A percentile compares a stretch with the other conserved stretches of the same genome.
Evolutionary conservation across 2,888 invertebrate species (phyloP).

Genomic region (Heliconius erato): DNA sequence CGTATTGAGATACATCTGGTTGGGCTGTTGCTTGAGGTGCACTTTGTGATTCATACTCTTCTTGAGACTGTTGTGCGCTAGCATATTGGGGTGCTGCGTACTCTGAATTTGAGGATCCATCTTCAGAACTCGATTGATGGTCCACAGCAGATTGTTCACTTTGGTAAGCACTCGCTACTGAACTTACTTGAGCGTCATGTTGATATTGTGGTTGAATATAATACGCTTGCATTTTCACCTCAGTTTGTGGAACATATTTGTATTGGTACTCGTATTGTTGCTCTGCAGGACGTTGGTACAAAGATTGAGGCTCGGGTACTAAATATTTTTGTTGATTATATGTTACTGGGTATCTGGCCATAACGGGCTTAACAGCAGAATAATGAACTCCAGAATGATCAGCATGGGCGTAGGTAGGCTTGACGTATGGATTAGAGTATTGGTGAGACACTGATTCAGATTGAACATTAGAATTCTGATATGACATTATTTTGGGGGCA

Average conservation of each 20-base stretch:
- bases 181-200: slow-evolving; percentile 60
- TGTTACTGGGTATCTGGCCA: slow-evolving; percentile 78
- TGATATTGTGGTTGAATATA: slow-evolving; percentile 71
- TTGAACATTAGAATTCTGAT: slow-evolving; percentile 62
- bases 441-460: slow-evolving; percentile 66
- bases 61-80: slow-evolving; percentile 57
- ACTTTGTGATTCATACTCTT: slow-evolving; percentile 56
- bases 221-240: slow-evolving; percentile 64
- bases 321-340: slow-evolving; percentile 69
- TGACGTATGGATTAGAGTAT: slow-evolving; percentile 74
- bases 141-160: slow-evolving; percentile 56
- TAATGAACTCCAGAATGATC: slow-evolving; percentile 80
- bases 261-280: slow-evolving; percentile 74
- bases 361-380: slow-evolving; percentile 81
- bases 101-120: slow-evolving; percentile 56
- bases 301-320: slow-evolving; percentile 64
- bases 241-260: slow-evolving; percentile 67
- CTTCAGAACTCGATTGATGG: slow-evolving; percentile 50
- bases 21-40: slow-evolving; percentile 50
- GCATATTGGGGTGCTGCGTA: slow-evolving; percentile 63
- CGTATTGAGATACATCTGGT: slow-evolving; percentile 57
- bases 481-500: slow-evolving; percentile 75
- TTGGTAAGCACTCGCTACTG: slow-evolving; percentile 55
- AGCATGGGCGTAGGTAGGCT: slow-evolving; percentile 76
- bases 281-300: slow-evolving; percentile 69